These are phyloP conservation scores for Pempheris klunzingeri DNA, from an alignment of 2,797 vertebrate species.

Conservation along the genomic window DNA sequence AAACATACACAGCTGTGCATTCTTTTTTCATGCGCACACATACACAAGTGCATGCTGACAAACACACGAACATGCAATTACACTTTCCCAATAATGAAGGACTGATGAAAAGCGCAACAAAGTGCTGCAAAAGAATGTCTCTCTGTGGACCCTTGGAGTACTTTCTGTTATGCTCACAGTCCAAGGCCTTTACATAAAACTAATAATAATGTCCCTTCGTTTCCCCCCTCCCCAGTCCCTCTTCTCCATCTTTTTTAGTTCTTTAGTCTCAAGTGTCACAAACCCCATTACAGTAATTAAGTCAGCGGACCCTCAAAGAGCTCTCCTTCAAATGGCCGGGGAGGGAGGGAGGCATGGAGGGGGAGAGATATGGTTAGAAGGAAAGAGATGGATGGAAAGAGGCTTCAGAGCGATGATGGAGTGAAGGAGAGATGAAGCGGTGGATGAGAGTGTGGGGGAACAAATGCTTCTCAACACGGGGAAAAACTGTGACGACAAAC, in stretches of 20 bases:
- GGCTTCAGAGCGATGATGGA: slow-evolving; percentile 51
- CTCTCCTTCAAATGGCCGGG: slow-evolving; percentile 68
- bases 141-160: slow-evolving; percentile 45
- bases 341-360: slow-evolving; percentile 24
- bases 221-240: slow-evolving; percentile 48
- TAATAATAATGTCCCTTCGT: slow-evolving; percentile 70
- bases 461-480: slow-evolving; percentile 2
- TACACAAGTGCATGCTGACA: slow-evolving; percentile 5
- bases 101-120: slow-evolving; percentile 64
- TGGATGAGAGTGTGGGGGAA: slow-evolving; percentile 38
- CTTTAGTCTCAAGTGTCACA: slow-evolving; percentile 81
- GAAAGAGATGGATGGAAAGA: slow-evolving; percentile 61
- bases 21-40: slow-evolving; percentile 1
- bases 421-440: slow-evolving; percentile 50
- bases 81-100: slow-evolving; percentile 58
- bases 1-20: slow-evolving; percentile 29
- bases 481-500: slow-evolving; percentile 35
- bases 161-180: slow-evolving; percentile 54
- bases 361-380: slow-evolving; percentile 63
- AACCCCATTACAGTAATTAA: slow-evolving; percentile 85
- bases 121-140: slow-evolving; percentile 49
- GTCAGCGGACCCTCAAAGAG: slow-evolving; percentile 78
- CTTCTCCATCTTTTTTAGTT: slow-evolving; percentile 60
- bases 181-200: slow-evolving; percentile 61
- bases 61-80: slow-evolving; percentile 54